A percentile compares a stretch with the other conserved stretches of the same genome.
Conservation (phyloP, 2,797 vertebrate species). For the Melopsittacus undulatus region DNA sequence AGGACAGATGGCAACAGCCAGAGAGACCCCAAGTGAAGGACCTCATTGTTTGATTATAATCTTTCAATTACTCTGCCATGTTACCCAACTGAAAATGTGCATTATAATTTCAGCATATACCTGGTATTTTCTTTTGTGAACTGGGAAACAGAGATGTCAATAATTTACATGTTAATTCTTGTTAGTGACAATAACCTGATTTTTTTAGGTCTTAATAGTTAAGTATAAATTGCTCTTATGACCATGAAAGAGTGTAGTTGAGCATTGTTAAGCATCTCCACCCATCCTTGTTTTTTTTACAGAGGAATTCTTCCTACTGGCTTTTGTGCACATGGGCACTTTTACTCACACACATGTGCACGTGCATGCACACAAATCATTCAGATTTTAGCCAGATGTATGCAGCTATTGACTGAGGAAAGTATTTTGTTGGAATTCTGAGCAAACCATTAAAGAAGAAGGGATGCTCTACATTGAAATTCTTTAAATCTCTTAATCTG, state of each 20-base stretch:
- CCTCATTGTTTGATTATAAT: background rate
- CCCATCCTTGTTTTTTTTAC: background rate
- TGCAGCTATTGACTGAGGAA: background rate
- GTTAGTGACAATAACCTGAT: background rate
- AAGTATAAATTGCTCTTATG: background rate
- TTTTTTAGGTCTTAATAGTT: background rate
- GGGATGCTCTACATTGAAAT: background rate
- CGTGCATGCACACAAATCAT: background rate
- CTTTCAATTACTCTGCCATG: background rate
- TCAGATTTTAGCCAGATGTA: background rate
- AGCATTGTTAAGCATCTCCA: background rate
- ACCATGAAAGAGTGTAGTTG: background rate
- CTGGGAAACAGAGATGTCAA: background rate
- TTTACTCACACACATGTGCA: background rate
- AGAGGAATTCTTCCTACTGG: background rate
- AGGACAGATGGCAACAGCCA: background rate
- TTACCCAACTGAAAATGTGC: background rate
- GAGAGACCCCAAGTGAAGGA: background rate
- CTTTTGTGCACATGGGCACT: background rate
- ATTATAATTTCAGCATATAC: background rate
- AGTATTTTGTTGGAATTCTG: background rate
- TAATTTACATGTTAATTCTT: background rate
- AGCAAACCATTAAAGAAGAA: background rate
- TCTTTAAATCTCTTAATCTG: background rate
- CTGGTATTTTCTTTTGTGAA: background rate